Evolutionary conservation across 64 coral and sea anemone genomes (phyloP).

Genomic region (Exaiptasia diaphana): DNA sequence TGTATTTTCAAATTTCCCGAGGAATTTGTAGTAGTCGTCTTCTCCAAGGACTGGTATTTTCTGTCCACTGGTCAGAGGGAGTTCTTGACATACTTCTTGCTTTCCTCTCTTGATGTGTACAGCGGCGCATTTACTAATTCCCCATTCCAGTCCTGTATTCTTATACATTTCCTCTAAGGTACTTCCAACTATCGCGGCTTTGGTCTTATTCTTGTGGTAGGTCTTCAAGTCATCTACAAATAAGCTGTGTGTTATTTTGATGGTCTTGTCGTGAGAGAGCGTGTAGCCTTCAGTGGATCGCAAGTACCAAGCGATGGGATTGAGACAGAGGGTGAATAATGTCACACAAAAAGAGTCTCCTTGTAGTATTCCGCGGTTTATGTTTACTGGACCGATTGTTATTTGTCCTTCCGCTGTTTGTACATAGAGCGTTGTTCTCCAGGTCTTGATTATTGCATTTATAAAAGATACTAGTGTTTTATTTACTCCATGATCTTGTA

Average conservation of each 20-base stretch:
- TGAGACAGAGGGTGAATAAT: conserved; percentile 9
- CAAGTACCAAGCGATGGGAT: not conserved
- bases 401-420: not conserved
- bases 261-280: not conserved
- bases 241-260: not conserved
- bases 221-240: not conserved
- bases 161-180: not conserved
- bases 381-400: not conserved
- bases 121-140: too few species aligned
- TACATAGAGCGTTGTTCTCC: not conserved
- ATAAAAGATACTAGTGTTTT: not conserved
- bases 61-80: not conserved
- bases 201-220: not conserved
- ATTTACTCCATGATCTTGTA: not conserved
- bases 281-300: conserved; percentile 3
- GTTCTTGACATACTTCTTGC: not conserved
- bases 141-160: not conserved
- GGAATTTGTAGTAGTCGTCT: conserved; percentile 1
- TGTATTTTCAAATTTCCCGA: not conserved
- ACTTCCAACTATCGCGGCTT: not conserved
- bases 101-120: not conserved
- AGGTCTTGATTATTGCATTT: not conserved
- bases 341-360: not conserved
- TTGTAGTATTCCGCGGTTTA: not conserved
- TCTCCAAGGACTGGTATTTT: not conserved